A percentile compares a stretch with the other conserved stretches of the same genome.
Evolutionary conservation across 2,113 vertebrate species (phyloP).

Genomic region (Nettapus auritus): DNA sequence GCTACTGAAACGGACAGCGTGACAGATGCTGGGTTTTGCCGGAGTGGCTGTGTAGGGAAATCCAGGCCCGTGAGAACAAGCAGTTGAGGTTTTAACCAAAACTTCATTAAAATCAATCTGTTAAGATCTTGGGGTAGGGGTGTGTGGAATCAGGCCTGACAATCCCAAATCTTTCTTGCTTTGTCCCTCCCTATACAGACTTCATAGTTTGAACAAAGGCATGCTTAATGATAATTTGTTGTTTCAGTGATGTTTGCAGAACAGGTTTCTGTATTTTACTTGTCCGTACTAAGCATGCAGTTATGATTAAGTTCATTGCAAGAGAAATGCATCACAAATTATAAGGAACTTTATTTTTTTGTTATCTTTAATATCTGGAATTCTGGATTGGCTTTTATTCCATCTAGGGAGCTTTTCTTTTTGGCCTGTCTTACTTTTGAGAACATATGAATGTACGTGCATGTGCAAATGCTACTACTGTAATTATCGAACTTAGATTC

Average conservation of each 20-base stretch:
- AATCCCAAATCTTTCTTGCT: background rate
- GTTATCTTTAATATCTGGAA: background rate
- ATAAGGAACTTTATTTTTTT: background rate
- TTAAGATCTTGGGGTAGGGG: background rate
- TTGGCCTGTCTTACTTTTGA: background rate
- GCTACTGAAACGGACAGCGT: background rate
- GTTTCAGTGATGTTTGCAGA: background rate
- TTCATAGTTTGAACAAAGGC: background rate
- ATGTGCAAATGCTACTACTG: background rate
- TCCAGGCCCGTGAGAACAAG: background rate
- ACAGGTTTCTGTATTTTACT: background rate
- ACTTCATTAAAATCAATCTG: background rate
- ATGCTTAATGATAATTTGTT: background rate
- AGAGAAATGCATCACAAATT: background rate
- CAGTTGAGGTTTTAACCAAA: background rate
- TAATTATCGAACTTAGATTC: background rate
- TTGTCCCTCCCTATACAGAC: background rate
- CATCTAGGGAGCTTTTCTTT: background rate
- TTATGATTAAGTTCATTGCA: background rate
- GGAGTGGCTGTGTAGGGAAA: background rate
- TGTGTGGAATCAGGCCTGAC: background rate
- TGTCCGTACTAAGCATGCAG: no score
- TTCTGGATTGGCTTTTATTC: background rate
- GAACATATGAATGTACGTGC: background rate
- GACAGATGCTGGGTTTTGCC: background rate